Base-by-base conservation (phyloP, 2,888 invertebrate species). In the Parochlus steinenii region DNA sequence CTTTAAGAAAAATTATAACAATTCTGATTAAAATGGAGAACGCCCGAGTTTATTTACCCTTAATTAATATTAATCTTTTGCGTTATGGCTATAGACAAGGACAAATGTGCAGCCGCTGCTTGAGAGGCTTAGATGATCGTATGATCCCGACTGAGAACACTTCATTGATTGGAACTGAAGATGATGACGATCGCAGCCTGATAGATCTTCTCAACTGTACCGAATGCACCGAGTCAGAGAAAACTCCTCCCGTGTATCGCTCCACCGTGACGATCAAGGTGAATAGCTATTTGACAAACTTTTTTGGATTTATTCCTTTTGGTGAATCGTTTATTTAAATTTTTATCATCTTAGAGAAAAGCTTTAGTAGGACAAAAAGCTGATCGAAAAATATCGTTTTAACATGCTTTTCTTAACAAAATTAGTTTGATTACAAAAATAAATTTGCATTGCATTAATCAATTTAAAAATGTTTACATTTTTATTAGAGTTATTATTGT, bases 31-130 rank as follows among this genome's bases (percentile, higher is more conserved):
- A n/a, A n/a, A n/a, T 4, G 15, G 10, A 33, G 10, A 24, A 24
- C 8, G 15, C 29, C 11, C 18, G 15, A n/a, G 34, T 36, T 17
- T 20, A 27, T 16, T 23, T 30, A 10, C 28, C 31, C 33, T 36
- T 31, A 11, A n/a, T 33, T 28, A n/a, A n/a, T n/a, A n/a, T 7
- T 10, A 33, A 18, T 10, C 6, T 10, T 30, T 28, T 33, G 15
- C 27, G 48, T n/a, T n/a, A n/a, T n/a, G n/a, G n/a, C n/a, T 49
- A 4, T 58, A 82, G 82, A 51, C 79, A 81, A 67, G 83, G 82
- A 8, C 79, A 81, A 50, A 67, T 83, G 48, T 85, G 85, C 56
- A 73, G 76, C 47, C 70, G 80, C 48, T 85, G 85, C 54, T 63
- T 83, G 34, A 67, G 81, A 40, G 73, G 70, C 30, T 68, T 74